Evolutionary conservation across 2,113 vertebrate genomes (phyloP), one percentile per base, ranked within the genome.

Genomic region (Geothlypis trichas): DNA sequence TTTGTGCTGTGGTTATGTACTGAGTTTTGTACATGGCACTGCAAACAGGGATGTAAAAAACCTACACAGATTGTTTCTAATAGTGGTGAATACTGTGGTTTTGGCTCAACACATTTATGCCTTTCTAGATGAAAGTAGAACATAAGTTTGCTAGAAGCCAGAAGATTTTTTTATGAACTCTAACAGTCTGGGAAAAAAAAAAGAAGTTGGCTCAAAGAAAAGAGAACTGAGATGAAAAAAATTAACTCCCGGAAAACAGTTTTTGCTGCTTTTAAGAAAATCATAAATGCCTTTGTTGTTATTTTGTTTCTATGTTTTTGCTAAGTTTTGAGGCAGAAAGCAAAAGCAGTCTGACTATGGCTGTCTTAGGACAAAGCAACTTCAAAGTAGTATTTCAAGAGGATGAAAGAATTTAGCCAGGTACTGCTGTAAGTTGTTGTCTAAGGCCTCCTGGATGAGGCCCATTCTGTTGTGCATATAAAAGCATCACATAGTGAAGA

Each of bases 51-150:
- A 35, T 67, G 37, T 46, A 22, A 80, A 83, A 86, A 57, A 74
- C 30, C 79, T 74, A 41, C 80, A 47, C 23, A 58, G 62, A 51
- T 76, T 93, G 81, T 91, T 95, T 93, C 41, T 2, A 76, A 68
- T 21, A 62, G 41, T 4, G 5, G 54, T 46, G 69, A 89, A 65
- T 79, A 33, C 54, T 3, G 24, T 90, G 71, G 78, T 22, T 96
- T 96, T 87, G 66, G 84, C 74, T 91, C 54, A 76, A 76, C 21
- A 47, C 47, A 31, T 90, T 88, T 90, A 58, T 94, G 72, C 59
- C 30, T 88, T 96, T 96, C 59, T 88, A 88, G 75, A 87, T 96
- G 90, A 94, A 96, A 93, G 82, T 42, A 85, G 75, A 95, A 77
- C 75, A 63, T 63, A 93, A 94, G 84, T 86, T 94, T 90, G 82